These are phyloP conservation scores for Bradypodion ventrale DNA, from an alignment of 2,797 vertebrate genomes.

Conservation along the genomic window DNA sequence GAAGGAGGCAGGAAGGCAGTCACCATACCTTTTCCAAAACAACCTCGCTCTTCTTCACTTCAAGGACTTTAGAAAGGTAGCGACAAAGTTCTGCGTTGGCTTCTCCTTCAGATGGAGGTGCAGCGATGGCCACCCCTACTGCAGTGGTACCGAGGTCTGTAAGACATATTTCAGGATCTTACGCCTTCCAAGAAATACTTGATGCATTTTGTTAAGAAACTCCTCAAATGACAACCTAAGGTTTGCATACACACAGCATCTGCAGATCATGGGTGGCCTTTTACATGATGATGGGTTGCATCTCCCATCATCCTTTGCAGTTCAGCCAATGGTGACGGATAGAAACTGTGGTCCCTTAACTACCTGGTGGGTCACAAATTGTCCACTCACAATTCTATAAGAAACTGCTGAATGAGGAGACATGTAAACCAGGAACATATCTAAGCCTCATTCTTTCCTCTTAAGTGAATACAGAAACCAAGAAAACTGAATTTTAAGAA, in stretches of 20 bases:
- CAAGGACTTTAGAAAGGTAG: conserved; percentile 87
- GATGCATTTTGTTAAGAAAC: no score
- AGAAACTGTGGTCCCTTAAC: background rate
- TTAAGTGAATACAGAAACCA: background rate
- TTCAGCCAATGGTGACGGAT: background rate
- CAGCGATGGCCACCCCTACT: conserved; percentile 87
- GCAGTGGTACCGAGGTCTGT: conserved; percentile 83
- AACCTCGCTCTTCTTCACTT: conserved; percentile 86
- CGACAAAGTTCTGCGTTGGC: conserved; percentile 89
- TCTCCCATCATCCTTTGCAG: background rate
- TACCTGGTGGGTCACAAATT: background rate
- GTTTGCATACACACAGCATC: background rate
- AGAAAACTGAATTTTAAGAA: background rate
- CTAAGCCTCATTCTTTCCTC: no score
- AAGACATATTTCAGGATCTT: conserved; percentile 40
- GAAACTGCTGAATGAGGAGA: background rate
- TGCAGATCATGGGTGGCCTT: background rate
- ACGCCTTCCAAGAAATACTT: background rate
- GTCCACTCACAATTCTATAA: background rate
- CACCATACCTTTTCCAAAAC: conserved; percentile 84
- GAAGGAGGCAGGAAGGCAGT: background rate
- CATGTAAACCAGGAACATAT: background rate
- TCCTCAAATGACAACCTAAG: background rate
- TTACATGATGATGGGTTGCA: background rate
- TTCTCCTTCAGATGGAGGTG: conserved; percentile 90